Evolutionary conservation across 2,113 vertebrate species (phyloP).

Genomic region (Lichenostomus cassidix): DNA sequence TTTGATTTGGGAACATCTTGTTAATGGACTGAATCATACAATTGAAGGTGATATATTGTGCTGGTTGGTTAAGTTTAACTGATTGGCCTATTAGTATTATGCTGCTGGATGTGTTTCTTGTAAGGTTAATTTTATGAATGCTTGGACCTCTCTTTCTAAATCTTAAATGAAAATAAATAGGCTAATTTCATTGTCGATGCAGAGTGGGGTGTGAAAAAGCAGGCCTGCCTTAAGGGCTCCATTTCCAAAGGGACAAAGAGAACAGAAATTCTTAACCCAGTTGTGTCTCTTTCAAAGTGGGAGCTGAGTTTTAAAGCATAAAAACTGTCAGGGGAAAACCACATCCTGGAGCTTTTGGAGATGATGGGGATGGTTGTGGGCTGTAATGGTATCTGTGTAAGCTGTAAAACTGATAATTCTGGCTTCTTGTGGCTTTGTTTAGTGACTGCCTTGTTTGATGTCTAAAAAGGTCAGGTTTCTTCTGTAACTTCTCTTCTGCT

Average conservation of each 20-base stretch:
- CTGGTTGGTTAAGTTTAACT: background rate
- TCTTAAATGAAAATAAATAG: conserved; percentile 22
- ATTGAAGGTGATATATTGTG: conserved; percentile 10
- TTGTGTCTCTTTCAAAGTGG: background rate
- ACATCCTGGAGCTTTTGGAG: background rate
- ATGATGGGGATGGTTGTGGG: background rate
- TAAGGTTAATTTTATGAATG: background rate
- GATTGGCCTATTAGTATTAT: background rate
- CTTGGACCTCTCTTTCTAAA: background rate
- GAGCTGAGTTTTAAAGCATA: background rate
- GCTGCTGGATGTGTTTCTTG: background rate
- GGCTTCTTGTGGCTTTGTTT: background rate
- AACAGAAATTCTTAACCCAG: background rate
- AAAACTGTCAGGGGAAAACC: background rate
- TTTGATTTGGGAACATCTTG: background rate
- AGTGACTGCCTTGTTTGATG: background rate
- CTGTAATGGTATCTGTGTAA: background rate
- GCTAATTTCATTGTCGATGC: background rate
- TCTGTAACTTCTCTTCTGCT: background rate
- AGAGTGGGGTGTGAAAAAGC: background rate
- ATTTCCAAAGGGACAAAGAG: background rate
- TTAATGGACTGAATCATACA: background rate
- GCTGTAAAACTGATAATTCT: background rate
- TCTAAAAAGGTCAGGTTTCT: background rate
- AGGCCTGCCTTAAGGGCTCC: background rate